phyloP scores from a whole-genome alignment of 2,888 invertebrate species.

The Metalampra italica region DNA sequence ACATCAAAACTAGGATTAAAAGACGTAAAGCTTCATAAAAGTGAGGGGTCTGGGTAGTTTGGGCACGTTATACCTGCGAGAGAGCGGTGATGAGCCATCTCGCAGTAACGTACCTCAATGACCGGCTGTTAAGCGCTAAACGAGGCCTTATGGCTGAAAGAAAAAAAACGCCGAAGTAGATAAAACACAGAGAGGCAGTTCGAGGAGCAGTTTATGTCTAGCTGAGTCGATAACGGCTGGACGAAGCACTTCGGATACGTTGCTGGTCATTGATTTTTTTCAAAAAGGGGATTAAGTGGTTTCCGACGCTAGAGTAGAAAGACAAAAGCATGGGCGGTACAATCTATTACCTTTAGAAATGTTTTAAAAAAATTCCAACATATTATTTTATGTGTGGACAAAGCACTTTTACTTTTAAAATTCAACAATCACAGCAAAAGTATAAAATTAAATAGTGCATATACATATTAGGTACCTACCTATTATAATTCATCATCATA shows the following conservation, averaged over 20 bases:
- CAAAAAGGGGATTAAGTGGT: background rate
- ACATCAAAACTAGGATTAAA: slow-evolving; percentile 18
- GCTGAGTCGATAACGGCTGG: slow-evolving; percentile 25
- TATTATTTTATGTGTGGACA: too few species aligned
- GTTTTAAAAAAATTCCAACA: too few species aligned
- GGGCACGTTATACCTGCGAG: slow-evolving; percentile 51
- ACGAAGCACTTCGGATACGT: slow-evolving; percentile 5
- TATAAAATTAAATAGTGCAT: too few species aligned
- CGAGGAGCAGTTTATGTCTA: slow-evolving; percentile 24
- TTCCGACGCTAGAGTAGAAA: background rate
- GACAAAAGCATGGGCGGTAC: background rate
- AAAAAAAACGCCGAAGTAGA: slow-evolving; percentile 36
- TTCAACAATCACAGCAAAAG: too few species aligned
- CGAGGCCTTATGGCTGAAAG: slow-evolving; percentile 43
- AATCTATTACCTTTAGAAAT: too few species aligned
- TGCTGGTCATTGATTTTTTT: slow-evolving; percentile 7
- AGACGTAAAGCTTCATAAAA: slow-evolving; percentile 18
- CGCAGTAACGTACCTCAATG: slow-evolving; percentile 59
- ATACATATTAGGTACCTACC: too few species aligned
- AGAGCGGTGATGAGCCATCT: slow-evolving; percentile 62
- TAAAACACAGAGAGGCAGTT: slow-evolving; percentile 38
- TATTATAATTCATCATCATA: too few species aligned
- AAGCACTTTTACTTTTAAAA: too few species aligned
- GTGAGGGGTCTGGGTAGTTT: slow-evolving; percentile 33
- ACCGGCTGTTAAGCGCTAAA: slow-evolving; percentile 59